Conservation (phyloP, 2,888 invertebrate species). For the Xestoiulus laeticollis region DNA sequence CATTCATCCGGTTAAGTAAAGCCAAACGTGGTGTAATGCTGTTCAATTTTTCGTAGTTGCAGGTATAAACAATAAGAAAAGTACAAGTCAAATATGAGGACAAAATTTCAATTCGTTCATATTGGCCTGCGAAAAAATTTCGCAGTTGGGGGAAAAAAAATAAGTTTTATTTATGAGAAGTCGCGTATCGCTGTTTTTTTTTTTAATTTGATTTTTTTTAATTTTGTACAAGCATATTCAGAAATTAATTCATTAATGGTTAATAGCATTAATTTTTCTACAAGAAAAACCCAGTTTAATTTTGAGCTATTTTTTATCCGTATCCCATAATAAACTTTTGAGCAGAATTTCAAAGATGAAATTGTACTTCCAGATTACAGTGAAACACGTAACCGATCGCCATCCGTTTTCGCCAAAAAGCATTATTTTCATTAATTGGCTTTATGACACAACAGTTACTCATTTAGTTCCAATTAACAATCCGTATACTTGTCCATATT, state of each 20-base stretch:
- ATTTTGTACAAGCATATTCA: not conserved
- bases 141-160: not conserved
- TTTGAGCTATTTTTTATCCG: not conserved
- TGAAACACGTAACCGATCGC: not conserved
- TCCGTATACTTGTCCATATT: not conserved
- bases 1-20: not conserved
- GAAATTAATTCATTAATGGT: not conserved
- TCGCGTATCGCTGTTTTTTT: not conserved
- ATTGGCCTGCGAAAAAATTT: not conserved
- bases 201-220: not conserved
- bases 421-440: not conserved
- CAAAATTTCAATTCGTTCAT: not conserved
- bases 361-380: not conserved
- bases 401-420: not conserved
- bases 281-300: not conserved
- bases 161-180: not conserved
- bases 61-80: constrained; percentile 10
- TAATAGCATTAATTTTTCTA: not conserved
- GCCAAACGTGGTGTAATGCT: constrained; percentile 22
- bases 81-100: constrained; percentile 32
- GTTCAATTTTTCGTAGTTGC: constrained; percentile 24
- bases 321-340: not conserved
- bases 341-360: not conserved
- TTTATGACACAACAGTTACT: not conserved
- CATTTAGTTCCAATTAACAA: not conserved